Conservation (phyloP, 2,888 invertebrate species). For the Eristalinus aeneus region DNA sequence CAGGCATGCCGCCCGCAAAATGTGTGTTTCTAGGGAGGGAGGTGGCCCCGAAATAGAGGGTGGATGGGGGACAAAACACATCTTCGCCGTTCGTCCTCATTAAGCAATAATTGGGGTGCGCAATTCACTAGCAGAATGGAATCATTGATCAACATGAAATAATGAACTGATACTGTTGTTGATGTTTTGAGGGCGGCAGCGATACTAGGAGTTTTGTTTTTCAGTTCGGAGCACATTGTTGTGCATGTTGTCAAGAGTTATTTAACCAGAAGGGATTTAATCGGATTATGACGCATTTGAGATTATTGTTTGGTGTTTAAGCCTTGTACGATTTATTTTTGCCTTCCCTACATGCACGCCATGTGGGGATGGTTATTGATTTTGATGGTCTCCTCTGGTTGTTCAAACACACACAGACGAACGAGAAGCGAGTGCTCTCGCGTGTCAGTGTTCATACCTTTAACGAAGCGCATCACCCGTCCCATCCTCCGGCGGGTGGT, state of each 20-base stretch:
- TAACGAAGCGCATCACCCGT: neutral
- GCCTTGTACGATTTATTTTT: slow-evolving; percentile 67
- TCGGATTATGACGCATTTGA: slow-evolving; percentile 70
- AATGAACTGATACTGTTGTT: slow-evolving; percentile 69
- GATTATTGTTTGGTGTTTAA: slow-evolving; percentile 67
- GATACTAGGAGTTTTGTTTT: slow-evolving; percentile 61
- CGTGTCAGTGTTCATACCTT: neutral
- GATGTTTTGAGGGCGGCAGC: slow-evolving; percentile 54
- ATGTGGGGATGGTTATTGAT: slow-evolving; percentile 42
- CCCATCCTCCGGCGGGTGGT: neutral
- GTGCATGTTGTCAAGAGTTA: slow-evolving; percentile 70
- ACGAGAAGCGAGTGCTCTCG: neutral
- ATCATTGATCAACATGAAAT: slow-evolving; percentile 70
- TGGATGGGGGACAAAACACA: neutral
- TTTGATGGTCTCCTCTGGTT: slow-evolving; percentile 35
- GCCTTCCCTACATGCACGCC: slow-evolving; percentile 28
- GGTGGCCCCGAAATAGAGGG: neutral
- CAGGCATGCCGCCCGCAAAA: slow-evolving; percentile 17
- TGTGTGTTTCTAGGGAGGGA: neutral
- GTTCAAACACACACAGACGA: slow-evolving; percentile 1
- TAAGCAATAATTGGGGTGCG: slow-evolving; percentile 61
- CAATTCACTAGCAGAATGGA: slow-evolving; percentile 55
- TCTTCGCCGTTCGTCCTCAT: slow-evolving; percentile 48
- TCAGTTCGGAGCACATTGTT: slow-evolving; percentile 65
- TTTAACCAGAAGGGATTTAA: slow-evolving; percentile 69